Base-by-base conservation (phyloP, 2,888 invertebrate species). In the Chironomus riparius region DNA sequence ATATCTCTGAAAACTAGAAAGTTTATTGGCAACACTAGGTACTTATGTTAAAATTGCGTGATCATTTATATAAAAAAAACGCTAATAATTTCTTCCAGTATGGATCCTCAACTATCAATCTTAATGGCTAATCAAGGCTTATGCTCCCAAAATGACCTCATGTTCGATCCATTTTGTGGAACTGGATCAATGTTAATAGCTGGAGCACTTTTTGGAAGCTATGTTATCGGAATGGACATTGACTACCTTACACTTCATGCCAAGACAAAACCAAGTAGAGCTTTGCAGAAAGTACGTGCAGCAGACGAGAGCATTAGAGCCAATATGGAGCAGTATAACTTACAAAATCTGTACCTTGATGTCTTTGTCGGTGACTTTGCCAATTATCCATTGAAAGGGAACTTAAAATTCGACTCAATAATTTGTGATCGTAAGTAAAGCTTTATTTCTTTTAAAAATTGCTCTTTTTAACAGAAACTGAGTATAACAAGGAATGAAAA, bases 1-100 rank as follows among this genome's bases (percentile, higher is more conserved):
- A 89, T 95, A 78, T 94, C 95, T 0, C 83, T 99, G 47, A 96
- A 96, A 84, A 92, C 89, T 68, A 88, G 99, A 2, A 92, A 92
- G 83, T 99, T 98, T 83, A 98, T 99, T 80, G 97, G 97, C 13
- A 99, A 98, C 83, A 99, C 99, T 0, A 96, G 95, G 38, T 38
- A 38, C 10, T 24, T n/a, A n/a, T n/a, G n/a, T n/a, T n/a, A n/a
- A n/a, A n/a, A n/a, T n/a, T n/a, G n/a, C n/a, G n/a, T n/a, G n/a
- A n/a, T n/a, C n/a, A n/a, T 28, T 28, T 6, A 28, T 24, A 24
- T 24, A 24, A n/a, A n/a, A n/a, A n/a, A n/a, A n/a, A n/a, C n/a
- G n/a, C 28, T 28, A 5, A 28, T 5, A 38, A 38, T 38, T 38
- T 2, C 10, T 38, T 38, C 1, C 38, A 38, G 38, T 79, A 99